Conservation (phyloP, 2,888 invertebrate genomes). For the Melanargia galathea region DNA sequence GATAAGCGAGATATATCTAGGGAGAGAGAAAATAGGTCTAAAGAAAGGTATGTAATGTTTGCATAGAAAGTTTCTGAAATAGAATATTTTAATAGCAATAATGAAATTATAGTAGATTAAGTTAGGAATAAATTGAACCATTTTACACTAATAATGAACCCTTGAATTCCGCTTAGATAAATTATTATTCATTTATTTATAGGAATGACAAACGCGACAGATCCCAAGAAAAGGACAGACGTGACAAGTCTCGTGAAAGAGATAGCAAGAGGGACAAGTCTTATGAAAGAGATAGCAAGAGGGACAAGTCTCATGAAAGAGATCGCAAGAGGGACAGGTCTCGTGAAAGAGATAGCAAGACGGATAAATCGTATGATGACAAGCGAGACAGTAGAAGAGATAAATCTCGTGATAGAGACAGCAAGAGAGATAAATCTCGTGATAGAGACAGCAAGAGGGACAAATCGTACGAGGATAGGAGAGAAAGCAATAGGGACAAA, state of each 20-base stretch:
- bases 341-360: constrained; percentile 13
- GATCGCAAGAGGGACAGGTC: constrained; percentile 37
- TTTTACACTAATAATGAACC: neutral
- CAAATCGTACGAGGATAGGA: neutral
- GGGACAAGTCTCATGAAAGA: neutral
- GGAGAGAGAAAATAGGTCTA: constrained; percentile 26
- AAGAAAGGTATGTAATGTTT: neutral
- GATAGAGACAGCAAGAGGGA: neutral
- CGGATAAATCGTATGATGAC: neutral
- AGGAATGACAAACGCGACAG: constrained; percentile 40
- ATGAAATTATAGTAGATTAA: too few species aligned
- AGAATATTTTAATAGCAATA: too few species aligned
- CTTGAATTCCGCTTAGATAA: neutral
- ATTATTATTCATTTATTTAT: neutral
- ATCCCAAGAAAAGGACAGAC: constrained; percentile 32
- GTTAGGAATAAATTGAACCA: neutral
- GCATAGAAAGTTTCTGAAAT: too few species aligned
- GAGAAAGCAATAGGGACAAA: neutral
- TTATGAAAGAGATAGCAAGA: neutral
- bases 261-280: constrained; percentile 3
- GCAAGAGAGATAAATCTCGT: neutral
- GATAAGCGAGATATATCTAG: constrained; percentile 29
- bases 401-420: neutral
- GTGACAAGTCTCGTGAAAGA: constrained; percentile 40
- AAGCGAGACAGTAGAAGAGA: neutral